Base-by-base conservation (phyloP, 1,140 invertebrate genomes). In the Aphaenogaster floridana region DNA sequence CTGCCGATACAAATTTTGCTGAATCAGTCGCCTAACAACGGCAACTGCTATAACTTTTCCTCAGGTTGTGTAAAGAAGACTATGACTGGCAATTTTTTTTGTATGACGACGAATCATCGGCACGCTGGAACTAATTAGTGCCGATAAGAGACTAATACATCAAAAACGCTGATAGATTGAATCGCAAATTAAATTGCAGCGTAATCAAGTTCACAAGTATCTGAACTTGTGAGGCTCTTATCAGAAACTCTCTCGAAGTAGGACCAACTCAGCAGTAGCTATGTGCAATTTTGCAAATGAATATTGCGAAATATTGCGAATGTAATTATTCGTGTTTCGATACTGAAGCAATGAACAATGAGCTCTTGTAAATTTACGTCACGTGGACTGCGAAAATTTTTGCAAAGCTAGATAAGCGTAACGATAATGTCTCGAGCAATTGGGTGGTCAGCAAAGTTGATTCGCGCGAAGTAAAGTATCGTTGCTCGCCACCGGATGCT, bases 51-150 rank as follows among this genome's bases (percentile, higher is more conserved):
- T 8, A 34, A n/a, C 21, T 34, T 45, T 57, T 34, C n/a, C 17
- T 71, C 36, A 8, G 11, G 13, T 34, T 36, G 21, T 57, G 7
- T 21, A 69, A 81, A 57, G 64, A 36, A 11, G 6, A 81, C 15
- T 21, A n/a, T 81, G 50, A 81, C 45, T 52, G 0, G 78, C 78
- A 71, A 8, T 13, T 50, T 42, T 81, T 28, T 57, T 48, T 6
- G 1, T 36, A 57, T 9, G 5, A 3, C 52, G 36, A 13, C 15
- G 64, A 59, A 71, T 71, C 5, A 71, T 71, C 64, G 21, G 36
- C 21, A 69, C 13, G 15, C 36, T 48, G 6, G 5, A 42, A n/a
- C 79, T 80, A 64, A 81, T 71, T 81, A 68, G 13, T 1, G 11
- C 3, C 5, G 39, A 69, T 80, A 21, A 80, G 42, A 80, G n/a